A percentile compares a stretch with the other conserved stretches of the same genome.
Evolutionary conservation across 2,113 vertebrate species (phyloP).

Genomic region (Myotis davidii): DNA sequence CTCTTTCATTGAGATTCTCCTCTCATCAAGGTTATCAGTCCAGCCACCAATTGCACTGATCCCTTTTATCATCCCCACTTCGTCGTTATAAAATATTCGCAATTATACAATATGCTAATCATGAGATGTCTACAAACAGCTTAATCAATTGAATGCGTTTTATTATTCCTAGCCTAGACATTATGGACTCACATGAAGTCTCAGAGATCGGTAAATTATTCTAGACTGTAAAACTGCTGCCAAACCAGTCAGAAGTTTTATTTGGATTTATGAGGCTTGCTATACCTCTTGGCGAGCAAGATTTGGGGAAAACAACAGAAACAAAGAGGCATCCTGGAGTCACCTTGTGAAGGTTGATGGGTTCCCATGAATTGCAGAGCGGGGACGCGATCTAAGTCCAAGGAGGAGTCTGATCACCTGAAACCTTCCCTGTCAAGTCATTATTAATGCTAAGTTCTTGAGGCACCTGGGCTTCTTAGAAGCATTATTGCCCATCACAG

Average conservation of each 20-base stretch:
- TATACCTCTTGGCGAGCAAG: slow-evolving; percentile 81
- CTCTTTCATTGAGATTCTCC: slow-evolving; percentile 68
- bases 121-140: slow-evolving; percentile 81
- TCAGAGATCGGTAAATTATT: slow-evolving; percentile 84
- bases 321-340: slow-evolving; percentile 69
- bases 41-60: slow-evolving; percentile 76
- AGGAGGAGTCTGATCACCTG: background rate
- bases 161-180: slow-evolving; percentile 86
- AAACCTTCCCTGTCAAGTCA: background rate
- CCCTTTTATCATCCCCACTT: slow-evolving; percentile 81
- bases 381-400: background rate
- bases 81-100: slow-evolving; percentile 86
- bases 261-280: slow-evolving; percentile 82
- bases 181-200: slow-evolving; percentile 82
- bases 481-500: background rate
- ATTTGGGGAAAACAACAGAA: slow-evolving; percentile 76
- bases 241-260: slow-evolving; percentile 84
- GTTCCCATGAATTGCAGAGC: slow-evolving; percentile 47
- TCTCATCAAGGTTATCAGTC: slow-evolving; percentile 80
- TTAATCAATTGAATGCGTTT: slow-evolving; percentile 87
- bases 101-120: slow-evolving; percentile 86
- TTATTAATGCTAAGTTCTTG: background rate
- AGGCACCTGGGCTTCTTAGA: background rate
- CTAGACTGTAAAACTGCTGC: slow-evolving; percentile 82
- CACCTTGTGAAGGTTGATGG: slow-evolving; percentile 28